Evolutionary conservation across 1,140 invertebrate species (phyloP), one percentile per base, ranked within the genome.

Genomic region (Aricia agestis): DNA sequence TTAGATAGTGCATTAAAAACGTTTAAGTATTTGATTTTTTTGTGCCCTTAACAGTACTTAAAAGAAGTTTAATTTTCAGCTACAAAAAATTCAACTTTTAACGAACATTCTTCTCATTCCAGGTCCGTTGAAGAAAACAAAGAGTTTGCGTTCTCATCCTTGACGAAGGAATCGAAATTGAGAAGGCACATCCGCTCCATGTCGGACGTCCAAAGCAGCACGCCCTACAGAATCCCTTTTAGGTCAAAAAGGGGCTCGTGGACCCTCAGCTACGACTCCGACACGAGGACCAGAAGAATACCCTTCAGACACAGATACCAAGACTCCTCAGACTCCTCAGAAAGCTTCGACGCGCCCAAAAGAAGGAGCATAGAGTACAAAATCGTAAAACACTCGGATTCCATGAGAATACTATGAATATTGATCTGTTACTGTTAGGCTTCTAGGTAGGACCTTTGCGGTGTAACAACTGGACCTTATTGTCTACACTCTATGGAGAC

Each of bases 191-290:
- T 90, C 70, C 76, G 89, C 66, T 91, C 89, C 5, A 91, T 91
- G 89, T 91, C 89, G 0, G 89, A 91, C 68, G 89, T 91, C 1
- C 87, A 90, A 25, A 84, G 79, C 78, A 90, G 89, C 73, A 91
- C 87, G 4, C 89, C 89, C 0, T 87, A 85, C 74, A 79, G 83
- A 58, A 72, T 89, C 13, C 78, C 84, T 3, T 85, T 83, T 74
- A 84, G 85, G 68, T 83, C 84, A 6, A 77, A 81, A 67, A 81
- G 84, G 19, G 84, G 84, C 10, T 79, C 78, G 69, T 82, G 78
- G 67, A 84, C 82, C 18, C 81, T 89, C 1, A 86, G 80, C 31
- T 91, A 91, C 74, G 89, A 91, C 69, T 91, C 89, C 9, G 89
- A 91, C 73, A 88, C 89, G 2, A 80, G 85, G 42, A 75, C 80